Percentiles rank a stretch among this genome's conserved stretches.
These are phyloP conservation scores for Luidia sarsii DNA, from an alignment of 53 echinoderm and acorn worm species.

Conservation along the genomic window DNA sequence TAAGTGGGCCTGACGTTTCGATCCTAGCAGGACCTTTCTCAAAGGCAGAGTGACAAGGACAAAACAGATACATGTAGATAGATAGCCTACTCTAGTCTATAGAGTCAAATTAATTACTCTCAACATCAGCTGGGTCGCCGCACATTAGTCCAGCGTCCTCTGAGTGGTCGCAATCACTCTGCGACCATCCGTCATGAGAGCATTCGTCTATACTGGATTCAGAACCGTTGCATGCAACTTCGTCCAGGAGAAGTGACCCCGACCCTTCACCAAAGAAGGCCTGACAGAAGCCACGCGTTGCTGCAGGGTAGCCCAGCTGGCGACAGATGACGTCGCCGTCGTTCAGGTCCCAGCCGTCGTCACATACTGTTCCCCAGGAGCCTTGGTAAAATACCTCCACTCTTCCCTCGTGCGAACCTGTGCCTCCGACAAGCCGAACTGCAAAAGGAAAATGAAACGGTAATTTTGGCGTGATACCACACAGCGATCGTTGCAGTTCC, in stretches of 20 bases:
- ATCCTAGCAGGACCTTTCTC: no score
- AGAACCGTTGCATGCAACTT: constrained; percentile 25
- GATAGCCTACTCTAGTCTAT: no score
- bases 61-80: no score
- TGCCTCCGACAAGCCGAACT: constrained; percentile 46
- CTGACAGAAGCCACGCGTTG: background rate
- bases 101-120: no score
- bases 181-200: constrained; percentile 1
- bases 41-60: no score
- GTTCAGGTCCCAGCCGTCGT: no score
- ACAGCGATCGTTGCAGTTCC: no score
- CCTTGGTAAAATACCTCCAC: constrained; percentile 29
- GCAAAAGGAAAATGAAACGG: background rate
- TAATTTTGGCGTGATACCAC: no score
- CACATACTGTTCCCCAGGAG: constrained; percentile 55
- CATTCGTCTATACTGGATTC: constrained; percentile 32
- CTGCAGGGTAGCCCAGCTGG: constrained; percentile 42
- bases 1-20: no score
- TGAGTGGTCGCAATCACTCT: constrained; percentile 26
- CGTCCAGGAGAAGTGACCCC: constrained; percentile 35
- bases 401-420: no score
- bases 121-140: no score
- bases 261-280: constrained; percentile 45
- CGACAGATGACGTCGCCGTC: constrained; percentile 50
- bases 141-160: constrained; percentile 54